phyloP scores from a whole-genome alignment of 2,888 invertebrate genomes.

The Drosophila lacicola region DNA sequence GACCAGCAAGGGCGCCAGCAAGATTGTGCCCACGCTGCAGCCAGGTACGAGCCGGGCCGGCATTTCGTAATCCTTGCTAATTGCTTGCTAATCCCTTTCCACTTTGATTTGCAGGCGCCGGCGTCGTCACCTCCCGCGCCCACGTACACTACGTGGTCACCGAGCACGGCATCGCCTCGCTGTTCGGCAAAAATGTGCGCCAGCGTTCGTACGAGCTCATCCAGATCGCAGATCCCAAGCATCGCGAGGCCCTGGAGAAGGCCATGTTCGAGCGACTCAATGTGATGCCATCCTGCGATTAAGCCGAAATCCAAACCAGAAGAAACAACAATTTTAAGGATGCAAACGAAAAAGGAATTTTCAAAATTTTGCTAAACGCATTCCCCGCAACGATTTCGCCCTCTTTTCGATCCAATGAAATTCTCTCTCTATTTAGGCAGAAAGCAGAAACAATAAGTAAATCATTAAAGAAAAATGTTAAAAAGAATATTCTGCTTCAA shows the following conservation, averaged over 20 bases:
- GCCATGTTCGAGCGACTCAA: slow-evolving; percentile 94
- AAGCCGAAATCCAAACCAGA: neutral
- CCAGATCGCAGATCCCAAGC: slow-evolving; percentile 94
- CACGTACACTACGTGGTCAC: slow-evolving; percentile 98
- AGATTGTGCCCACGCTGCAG: slow-evolving; percentile 93
- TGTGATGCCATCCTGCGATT: slow-evolving; percentile 88
- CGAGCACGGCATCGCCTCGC: slow-evolving; percentile 94
- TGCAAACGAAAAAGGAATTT: neutral
- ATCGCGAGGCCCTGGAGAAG: slow-evolving; percentile 93
- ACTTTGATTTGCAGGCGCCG: slow-evolving; percentile 90
- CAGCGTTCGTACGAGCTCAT: slow-evolving; percentile 96
- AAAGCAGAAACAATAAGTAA: neutral
- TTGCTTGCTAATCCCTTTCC: neutral
- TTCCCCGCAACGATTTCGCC: slow-evolving; percentile 4
- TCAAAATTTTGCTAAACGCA: neutral
- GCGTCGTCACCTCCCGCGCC: slow-evolving; percentile 96
- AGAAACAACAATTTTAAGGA: neutral
- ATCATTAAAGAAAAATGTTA: slow-evolving; percentile 24
- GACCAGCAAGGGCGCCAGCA: slow-evolving; percentile 92
- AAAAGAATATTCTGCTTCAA: neutral
- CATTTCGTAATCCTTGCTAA: too few species aligned
- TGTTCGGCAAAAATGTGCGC: slow-evolving; percentile 95
- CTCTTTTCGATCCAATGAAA: neutral
- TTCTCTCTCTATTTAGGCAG: neutral
- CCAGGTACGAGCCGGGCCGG: slow-evolving; percentile 86